Conservation (phyloP, 2,113 vertebrate species). For the Anseranas semipalmata region DNA sequence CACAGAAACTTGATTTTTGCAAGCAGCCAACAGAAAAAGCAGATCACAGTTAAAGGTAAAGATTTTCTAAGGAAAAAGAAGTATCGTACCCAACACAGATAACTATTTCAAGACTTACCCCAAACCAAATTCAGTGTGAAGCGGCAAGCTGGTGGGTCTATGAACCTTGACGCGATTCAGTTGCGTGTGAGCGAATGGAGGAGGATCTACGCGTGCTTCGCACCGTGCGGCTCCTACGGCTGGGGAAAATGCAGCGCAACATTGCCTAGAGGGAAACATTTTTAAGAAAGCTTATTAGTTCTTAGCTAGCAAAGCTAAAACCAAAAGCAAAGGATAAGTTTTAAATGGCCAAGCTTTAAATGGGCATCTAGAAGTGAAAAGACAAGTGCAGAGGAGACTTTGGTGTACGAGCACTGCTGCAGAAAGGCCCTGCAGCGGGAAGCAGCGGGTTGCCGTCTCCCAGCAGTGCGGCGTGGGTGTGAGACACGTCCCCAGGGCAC, state of each 20-base stretch:
- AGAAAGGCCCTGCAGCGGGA: neutral
- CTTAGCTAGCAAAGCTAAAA: neutral
- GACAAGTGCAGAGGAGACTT: neutral
- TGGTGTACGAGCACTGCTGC: neutral
- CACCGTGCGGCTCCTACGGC: neutral
- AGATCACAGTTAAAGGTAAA: neutral
- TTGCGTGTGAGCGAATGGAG: neutral
- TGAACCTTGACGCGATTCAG: neutral
- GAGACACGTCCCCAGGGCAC: neutral
- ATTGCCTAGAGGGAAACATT: neutral
- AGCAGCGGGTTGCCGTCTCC: no score
- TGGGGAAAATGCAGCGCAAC: fast-evolving
- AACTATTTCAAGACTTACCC: neutral
- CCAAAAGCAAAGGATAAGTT: neutral
- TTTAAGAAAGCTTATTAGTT: neutral
- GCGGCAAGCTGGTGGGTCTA: neutral
- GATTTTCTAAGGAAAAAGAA: neutral
- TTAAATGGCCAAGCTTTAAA: neutral
- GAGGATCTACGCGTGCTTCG: neutral
- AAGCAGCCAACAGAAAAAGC: neutral
- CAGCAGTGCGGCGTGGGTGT: no score
- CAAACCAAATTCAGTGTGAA: neutral
- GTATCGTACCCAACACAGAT: neutral
- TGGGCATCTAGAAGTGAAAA: neutral
- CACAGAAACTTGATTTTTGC: neutral